These are phyloP conservation scores for Aphaenogaster rudis DNA, from an alignment of 1,140 invertebrate species.

Conservation along the genomic window DNA sequence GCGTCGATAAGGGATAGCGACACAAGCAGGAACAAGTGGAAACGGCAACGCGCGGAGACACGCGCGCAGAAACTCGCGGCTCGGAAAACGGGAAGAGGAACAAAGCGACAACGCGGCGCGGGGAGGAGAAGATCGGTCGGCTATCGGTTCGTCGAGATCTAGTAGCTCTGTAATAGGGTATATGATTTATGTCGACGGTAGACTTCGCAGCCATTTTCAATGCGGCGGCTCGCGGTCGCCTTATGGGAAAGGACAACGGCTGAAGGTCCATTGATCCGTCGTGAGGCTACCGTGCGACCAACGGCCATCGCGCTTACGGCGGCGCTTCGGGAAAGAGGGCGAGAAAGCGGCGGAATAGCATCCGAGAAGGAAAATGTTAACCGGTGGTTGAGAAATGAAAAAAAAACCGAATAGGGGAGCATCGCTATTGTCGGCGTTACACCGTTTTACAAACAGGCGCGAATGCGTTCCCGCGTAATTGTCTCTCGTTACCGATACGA, in stretches of 20 bases:
- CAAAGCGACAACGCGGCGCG: constrained; percentile 5
- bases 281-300: constrained; percentile 40
- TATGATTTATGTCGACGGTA: constrained; percentile 84
- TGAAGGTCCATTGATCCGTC: constrained; percentile 77
- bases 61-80: constrained; percentile 48
- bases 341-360: not conserved
- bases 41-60: constrained; percentile 26
- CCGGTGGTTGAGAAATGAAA: not conserved
- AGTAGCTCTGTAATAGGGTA: constrained; percentile 83
- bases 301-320: constrained; percentile 15
- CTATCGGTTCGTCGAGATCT: constrained; percentile 82
- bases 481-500: constrained; percentile 83
- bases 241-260: constrained; percentile 77
- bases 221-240: constrained; percentile 60
- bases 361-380: not conserved
- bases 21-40: constrained; percentile 43
- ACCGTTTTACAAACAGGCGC: constrained; percentile 72
- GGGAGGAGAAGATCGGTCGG: constrained; percentile 58
- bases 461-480: constrained; percentile 76
- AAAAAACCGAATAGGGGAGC: not conserved
- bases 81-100: constrained; percentile 39
- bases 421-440: constrained; percentile 60
- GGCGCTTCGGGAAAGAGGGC: not conserved
- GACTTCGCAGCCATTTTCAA: constrained; percentile 78
- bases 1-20: constrained; percentile 21